phyloP scores from a whole-genome alignment of 2,797 vertebrate genomes.

The Myotis planiceps region DNA sequence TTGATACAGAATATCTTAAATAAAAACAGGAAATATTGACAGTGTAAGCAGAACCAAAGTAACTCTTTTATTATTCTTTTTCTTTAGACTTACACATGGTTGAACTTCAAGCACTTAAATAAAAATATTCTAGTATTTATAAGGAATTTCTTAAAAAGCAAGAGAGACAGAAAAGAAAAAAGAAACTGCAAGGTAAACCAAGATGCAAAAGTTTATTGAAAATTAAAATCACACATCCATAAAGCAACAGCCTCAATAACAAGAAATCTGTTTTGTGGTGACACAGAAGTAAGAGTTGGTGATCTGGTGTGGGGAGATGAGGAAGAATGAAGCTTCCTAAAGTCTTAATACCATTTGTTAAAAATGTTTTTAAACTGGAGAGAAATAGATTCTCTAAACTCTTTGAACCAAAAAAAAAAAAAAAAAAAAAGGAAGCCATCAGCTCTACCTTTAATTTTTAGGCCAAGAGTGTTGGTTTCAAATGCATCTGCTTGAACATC shows the following conservation, averaged over 20 bases:
- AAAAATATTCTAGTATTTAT: not conserved
- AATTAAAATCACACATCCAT: conserved; percentile 86
- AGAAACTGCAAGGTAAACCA: conserved; percentile 82
- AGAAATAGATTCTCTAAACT: conserved; percentile 31
- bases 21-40: not conserved
- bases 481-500: not conserved
- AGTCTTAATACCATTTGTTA: not conserved
- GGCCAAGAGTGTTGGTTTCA: not conserved
- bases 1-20: not conserved
- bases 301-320: not conserved
- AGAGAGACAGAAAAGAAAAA: conserved; percentile 80
- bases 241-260: conserved; percentile 83
- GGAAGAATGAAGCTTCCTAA: not conserved
- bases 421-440: not conserved
- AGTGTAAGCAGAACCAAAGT: not conserved
- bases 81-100: not conserved
- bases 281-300: conserved; percentile 63
- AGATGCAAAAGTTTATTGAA: conserved; percentile 91
- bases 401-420: not conserved
- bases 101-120: not conserved
- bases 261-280: conserved; percentile 72
- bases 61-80: not conserved
- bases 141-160: not conserved
- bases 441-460: not conserved
- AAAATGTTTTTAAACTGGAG: conserved; percentile 31